Evolutionary conservation across 2,888 invertebrate species (phyloP).

Genomic region (Drosophila dives): DNA sequence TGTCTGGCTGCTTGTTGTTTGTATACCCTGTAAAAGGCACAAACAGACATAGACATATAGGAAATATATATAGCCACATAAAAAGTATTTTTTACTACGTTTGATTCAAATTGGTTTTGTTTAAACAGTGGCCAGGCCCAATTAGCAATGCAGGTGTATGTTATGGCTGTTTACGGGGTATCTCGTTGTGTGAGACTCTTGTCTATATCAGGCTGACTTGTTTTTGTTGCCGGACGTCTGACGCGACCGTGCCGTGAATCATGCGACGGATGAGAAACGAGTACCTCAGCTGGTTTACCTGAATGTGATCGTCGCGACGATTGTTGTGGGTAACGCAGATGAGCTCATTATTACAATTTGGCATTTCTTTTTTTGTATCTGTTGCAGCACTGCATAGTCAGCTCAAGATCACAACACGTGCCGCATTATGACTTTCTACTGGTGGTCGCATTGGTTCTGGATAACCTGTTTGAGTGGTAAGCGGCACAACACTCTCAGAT

Average conservation of each 20-base stretch:
- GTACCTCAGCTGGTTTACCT: conserved; percentile 9
- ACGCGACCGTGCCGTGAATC: conserved; percentile 27
- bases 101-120: neutral
- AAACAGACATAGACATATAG: too few relatives aligned
- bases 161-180: neutral
- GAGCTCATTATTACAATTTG: conserved; percentile 14
- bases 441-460: conserved; percentile 96
- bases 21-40: neutral
- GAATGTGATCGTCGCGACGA: conserved; percentile 25
- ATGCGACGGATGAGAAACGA: conserved; percentile 46
- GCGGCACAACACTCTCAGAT: neutral
- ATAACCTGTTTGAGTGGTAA: conserved; percentile 87
- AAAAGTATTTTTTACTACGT: neutral
- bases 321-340: conserved; percentile 8
- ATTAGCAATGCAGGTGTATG: neutral
- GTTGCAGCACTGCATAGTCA: conserved; percentile 47
- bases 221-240: conserved; percentile 7
- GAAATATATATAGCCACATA: neutral
- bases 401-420: conserved; percentile 70
- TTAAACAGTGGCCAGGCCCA: neutral
- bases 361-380: conserved; percentile 17
- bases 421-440: conserved; percentile 91
- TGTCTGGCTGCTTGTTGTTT: conserved; percentile 1
- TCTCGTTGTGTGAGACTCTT: neutral
- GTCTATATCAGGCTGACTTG: neutral